Percentiles rank a stretch among this genome's conserved stretches.
Conservation (phyloP, 2,888 invertebrate genomes). For the Spodoptera picta region DNA sequence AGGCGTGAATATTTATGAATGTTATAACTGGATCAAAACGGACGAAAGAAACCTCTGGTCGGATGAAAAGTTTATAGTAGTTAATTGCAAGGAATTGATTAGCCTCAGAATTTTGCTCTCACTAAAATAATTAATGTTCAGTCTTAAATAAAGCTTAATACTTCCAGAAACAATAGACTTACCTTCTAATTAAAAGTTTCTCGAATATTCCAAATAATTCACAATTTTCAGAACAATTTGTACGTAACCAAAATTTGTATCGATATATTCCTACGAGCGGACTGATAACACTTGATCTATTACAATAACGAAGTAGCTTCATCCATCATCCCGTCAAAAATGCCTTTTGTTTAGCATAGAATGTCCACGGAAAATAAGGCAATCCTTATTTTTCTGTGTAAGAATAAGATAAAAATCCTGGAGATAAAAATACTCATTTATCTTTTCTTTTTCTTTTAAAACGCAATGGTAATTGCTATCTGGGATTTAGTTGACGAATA, state of each 20-base stretch:
- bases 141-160: too few species aligned
- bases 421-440: constrained; percentile 70
- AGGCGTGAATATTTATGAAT: constrained; percentile 48
- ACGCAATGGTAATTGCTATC: constrained; percentile 47
- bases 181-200: background rate
- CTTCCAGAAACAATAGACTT: background rate
- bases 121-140: too few species aligned
- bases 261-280: constrained; percentile 48
- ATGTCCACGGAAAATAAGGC: constrained; percentile 55
- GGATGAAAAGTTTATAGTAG: constrained; percentile 1
- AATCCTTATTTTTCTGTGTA: constrained; percentile 60
- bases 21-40: constrained; percentile 17
- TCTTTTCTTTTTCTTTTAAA: constrained; percentile 63
- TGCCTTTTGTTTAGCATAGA: constrained; percentile 70
- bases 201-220: background rate
- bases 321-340: constrained; percentile 71
- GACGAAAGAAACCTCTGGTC: constrained; percentile 21
- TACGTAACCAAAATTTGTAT: constrained; percentile 54
- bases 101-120: background rate
- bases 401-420: constrained; percentile 64
- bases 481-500: constrained; percentile 47
- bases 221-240: background rate
- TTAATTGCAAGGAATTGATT: constrained; percentile 3
- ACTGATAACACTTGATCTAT: constrained; percentile 60
- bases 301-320: constrained; percentile 59